Evolutionary conservation across 2,797 vertebrate species (phyloP), one percentile per base, ranked within the genome.

Genomic region (Crypturellus tataupa): DNA sequence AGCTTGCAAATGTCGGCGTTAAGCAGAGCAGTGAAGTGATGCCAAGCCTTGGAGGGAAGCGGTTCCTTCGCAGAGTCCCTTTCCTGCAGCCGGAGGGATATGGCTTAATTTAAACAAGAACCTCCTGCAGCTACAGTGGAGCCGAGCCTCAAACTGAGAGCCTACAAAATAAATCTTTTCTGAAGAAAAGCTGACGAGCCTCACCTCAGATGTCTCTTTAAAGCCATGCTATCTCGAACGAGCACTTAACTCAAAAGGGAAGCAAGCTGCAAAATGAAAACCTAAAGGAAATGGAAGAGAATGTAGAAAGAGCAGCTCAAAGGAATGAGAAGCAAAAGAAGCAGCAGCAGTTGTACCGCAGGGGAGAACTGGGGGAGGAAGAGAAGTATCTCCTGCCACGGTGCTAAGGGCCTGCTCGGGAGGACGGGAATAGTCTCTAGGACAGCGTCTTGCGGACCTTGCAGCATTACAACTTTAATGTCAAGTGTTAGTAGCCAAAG

Each of bases 1-100:
- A 85, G 88, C 73, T 95, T 89, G 80, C 84, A 92, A 96, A 92
- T 79, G 84, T 91, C 75, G 53, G 63, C 94, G 63, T 95, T 93
- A 93, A 81, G 91, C 11, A 63, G 68, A 94, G 85, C 88, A 85
- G 85, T 85, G 75, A 96, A 96, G 83, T 49, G 6, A 17, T 95
- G 91, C 83, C 82, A 93, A 96, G 69, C 75, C 77, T 94, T 93
- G 75, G 90, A 60, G 86, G 78, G 76, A 65, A 90, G 80, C 70
- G 31, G 84, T 80, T 87, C 46, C 75, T 80, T 92, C 89, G 82
- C 89, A 62, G 33, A 37, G 85, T 33, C 77, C 72, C 53, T n/a
- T 64, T 94, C 60, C 87, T 94, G 71, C 78, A 96, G 80, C 85
- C 80, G 62, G 37, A 85, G 69, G 68, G 80, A 87, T 16, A 42